Base-by-base conservation (phyloP, 2,888 invertebrate genomes). In the Plagiodera versicolora region DNA sequence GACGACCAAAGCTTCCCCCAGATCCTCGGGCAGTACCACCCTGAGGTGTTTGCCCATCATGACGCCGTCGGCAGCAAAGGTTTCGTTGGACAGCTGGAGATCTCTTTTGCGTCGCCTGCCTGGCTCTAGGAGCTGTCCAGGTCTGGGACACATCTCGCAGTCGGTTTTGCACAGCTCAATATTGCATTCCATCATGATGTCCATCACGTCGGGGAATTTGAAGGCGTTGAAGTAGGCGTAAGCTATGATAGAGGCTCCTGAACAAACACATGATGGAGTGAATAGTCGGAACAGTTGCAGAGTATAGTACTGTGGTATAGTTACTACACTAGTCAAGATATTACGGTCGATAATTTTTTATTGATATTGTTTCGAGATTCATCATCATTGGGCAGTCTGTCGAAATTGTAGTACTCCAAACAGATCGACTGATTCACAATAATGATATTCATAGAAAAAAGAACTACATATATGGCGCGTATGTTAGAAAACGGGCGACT, bases 151-250 rank as follows among this genome's bases (percentile, higher is more conserved):
- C 28, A 87, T 85, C 60, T 89, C 89, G 72, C 92, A 92, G 69
- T 89, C 87, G 11, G 87, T 88, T 79, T 92, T 92, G 74, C 92
- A 92, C 0, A 92, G 80, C 73, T 92, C 92, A 0, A 92, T 89
- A 65, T 91, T 91, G 72, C 92, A 92, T 76, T 92, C 91, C 60
- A 92, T 86, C 68, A 89, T 88, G 51, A 92, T 80, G 70, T 92
- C 92, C 89, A 91, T 91, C 50, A 90, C 87, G 72, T 92, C 92
- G 0, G 92, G 92, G 82, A 92, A 92, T 79, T 92, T 92, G 79
- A 90, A 90, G 0, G 90, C 91, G 74, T 88, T 90, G 81, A 92
- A 91, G 83, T 83, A 90, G 0, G 92, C 90, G 70, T 85, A 92
- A 0, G 91, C 90, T 20, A 91, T 87, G 18, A 91, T 85, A 3